Base-by-base conservation (phyloP, 2,888 invertebrate genomes). In the Cosmorhoe ocellata region DNA sequence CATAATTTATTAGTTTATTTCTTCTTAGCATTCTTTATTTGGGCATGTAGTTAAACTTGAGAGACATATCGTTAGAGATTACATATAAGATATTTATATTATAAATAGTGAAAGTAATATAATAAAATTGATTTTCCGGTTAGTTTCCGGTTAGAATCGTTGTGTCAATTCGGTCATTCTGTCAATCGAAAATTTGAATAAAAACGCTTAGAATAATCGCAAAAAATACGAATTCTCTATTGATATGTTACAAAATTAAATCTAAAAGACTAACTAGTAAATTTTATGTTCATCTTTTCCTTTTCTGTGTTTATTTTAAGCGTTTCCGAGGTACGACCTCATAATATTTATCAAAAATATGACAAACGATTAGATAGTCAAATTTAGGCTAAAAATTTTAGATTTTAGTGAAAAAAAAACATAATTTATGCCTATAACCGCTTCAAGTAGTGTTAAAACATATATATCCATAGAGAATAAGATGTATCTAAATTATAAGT, bases 11-110 rank as follows among this genome's bases (percentile, higher is more conserved):
- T 72, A 65, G 26, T 69, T 78, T 72, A 66, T 64, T 60, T 75
- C 70, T 68, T 69, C 72, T 84, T 81, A 80, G 81, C 84, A 64
- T 74, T 79, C 68, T 58, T 68, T 72, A 18, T 80, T 72, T 67
- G 70, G 48, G 84, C 84, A 77, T 80, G 79, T 88, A 88, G 85
- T 73, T 70, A 76, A 85, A 80, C 79, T 77, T 79, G 81, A 80
- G 84, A 88, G 75, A 89, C 89, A 89, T 90, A 90, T 90, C 89
- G 89, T 83, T 88, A 88, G 89, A 77, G 66, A 63, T 78, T 83
- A 81, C 55, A 74, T 71, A 63, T 81, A 84, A 83, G 83, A 82
- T 82, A 83, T 79, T 74, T 77, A 79, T 79, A 74, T 74, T 73
- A 74, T 70, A 75, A 65, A 74, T 69, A 73, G 65, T 76, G 58